Conservation (phyloP, 2,113 vertebrate genomes). For the Dissostichus mawsoni region DNA sequence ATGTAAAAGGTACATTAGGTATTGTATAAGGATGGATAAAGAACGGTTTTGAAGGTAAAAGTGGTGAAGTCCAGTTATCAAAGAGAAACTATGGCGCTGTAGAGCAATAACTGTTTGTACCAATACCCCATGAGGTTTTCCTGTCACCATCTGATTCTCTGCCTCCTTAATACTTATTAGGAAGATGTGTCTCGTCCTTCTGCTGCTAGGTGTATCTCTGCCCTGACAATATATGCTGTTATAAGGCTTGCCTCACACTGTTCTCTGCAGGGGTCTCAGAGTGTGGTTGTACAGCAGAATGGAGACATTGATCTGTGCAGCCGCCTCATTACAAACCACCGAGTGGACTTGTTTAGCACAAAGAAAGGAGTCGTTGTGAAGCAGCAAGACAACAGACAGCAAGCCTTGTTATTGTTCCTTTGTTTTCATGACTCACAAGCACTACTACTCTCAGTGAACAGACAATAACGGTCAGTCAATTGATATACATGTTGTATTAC, state of each 20-base stretch:
- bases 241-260: constrained; percentile 32
- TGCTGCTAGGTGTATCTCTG: constrained; percentile 6
- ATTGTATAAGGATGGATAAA: too few species aligned
- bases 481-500: constrained; percentile 19
- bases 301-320: constrained; percentile 36
- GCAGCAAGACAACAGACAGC: constrained; percentile 47
- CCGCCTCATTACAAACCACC: constrained; percentile 44
- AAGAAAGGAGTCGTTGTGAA: constrained; percentile 58
- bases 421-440: constrained; percentile 25
- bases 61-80: too few species aligned
- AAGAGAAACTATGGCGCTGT: too few species aligned
- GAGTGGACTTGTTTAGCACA: constrained; percentile 30
- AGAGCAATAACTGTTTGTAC: too few species aligned
- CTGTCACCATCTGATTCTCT: constrained; percentile 3
- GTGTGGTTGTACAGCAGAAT: constrained; percentile 5
- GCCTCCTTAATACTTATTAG: constrained; percentile 4
- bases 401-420: constrained; percentile 40
- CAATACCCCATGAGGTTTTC: background rate
- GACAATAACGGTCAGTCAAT: constrained; percentile 24
- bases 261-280: constrained; percentile 20
- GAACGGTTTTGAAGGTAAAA: too few species aligned
- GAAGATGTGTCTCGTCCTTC: background rate
- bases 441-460: constrained; percentile 16
- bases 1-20: too few species aligned
- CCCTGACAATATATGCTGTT: constrained; percentile 18